Evolutionary conservation across 2,888 invertebrate species (phyloP).

Genomic region (Eledona agricola): DNA sequence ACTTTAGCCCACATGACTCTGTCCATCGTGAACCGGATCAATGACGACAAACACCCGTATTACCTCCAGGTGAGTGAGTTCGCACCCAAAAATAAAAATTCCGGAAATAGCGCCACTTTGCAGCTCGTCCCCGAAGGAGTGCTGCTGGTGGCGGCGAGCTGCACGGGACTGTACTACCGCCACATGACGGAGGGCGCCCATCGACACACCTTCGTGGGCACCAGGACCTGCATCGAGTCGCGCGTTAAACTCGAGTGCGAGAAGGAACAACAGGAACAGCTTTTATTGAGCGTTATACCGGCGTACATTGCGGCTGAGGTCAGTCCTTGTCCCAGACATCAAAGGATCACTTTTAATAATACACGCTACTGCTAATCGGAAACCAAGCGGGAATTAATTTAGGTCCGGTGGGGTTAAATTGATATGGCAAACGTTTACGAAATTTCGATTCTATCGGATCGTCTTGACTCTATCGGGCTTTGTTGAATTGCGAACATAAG

Average conservation of each 20-base stretch:
- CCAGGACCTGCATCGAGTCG: slow-evolving; percentile 89
- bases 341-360: too few relatives aligned
- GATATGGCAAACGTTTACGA: too few relatives aligned
- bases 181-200: slow-evolving; percentile 89
- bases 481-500: too few relatives aligned
- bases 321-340: too few relatives aligned
- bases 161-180: slow-evolving; percentile 88
- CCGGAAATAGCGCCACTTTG: neutral
- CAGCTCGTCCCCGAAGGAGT: slow-evolving; percentile 82
- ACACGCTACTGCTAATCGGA: too few relatives aligned
- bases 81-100: too few relatives aligned
- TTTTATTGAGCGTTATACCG: slow-evolving; percentile 91
- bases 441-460: too few relatives aligned
- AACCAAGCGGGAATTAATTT: too few relatives aligned
- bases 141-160: slow-evolving; percentile 79
- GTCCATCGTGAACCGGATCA: slow-evolving; percentile 64
- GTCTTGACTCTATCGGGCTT: too few relatives aligned
- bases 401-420: too few relatives aligned
- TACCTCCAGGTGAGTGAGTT: slow-evolving; percentile 67
- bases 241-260: slow-evolving; percentile 92
- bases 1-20: slow-evolving; percentile 74
- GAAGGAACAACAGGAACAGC: slow-evolving; percentile 91
- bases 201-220: slow-evolving; percentile 87
- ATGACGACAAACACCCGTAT: slow-evolving; percentile 62
- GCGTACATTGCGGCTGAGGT: slow-evolving; percentile 96